phyloP scores from a whole-genome alignment of 2,797 vertebrate genomes.

The Myotis findleyi region DNA sequence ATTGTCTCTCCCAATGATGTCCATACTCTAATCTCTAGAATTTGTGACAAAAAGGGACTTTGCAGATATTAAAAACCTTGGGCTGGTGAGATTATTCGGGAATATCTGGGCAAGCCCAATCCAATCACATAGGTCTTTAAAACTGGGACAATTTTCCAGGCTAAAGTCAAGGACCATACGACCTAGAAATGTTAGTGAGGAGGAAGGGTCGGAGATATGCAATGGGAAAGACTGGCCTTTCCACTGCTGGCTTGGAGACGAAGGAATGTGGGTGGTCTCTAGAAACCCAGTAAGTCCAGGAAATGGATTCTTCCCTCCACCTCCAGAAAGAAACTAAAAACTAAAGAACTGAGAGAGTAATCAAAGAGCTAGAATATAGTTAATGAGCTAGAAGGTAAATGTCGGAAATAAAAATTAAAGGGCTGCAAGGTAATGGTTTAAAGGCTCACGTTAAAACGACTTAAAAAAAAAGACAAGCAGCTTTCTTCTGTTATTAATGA shows the following conservation, averaged over 20 bases:
- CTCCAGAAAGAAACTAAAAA: slow-evolving; percentile 31
- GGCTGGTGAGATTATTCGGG: neutral
- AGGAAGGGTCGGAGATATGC: neutral
- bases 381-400: slow-evolving; percentile 20
- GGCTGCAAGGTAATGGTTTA: neutral
- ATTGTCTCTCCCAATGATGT: neutral
- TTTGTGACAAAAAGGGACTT: neutral
- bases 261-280: neutral
- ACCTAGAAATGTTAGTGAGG: neutral
- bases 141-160: neutral
- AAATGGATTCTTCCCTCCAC: neutral
- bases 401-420: slow-evolving; percentile 25
- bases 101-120: neutral
- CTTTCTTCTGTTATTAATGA: slow-evolving; percentile 17
- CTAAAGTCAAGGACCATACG: neutral
- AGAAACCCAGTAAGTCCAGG: neutral
- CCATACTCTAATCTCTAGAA: neutral
- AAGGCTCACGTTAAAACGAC: neutral
- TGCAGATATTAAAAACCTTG: neutral
- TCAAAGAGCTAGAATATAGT: neutral
- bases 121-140: neutral
- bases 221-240: neutral
- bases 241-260: neutral
- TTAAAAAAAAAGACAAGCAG: neutral
- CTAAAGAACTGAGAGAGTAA: neutral